Base-by-base conservation (phyloP, 2,888 invertebrate genomes). In the Schizotus pectinicornis region DNA sequence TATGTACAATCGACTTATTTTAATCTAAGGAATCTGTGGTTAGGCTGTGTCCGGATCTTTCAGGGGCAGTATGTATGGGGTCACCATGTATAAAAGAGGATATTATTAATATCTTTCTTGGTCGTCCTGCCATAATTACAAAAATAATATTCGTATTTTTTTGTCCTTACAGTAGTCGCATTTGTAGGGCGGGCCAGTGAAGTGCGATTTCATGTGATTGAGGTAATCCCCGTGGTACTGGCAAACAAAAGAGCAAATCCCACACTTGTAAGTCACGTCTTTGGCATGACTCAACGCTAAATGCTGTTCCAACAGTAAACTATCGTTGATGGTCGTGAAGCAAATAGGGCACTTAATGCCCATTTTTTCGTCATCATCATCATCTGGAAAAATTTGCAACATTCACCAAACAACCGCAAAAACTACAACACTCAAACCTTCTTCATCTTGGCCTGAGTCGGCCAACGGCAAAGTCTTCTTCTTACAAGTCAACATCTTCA, bases 181-280 rank as follows among this genome's bases (percentile, higher is more conserved):
- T 64, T 81, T 80, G 71, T 82, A 86, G n/a, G 87, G 86, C n/a
- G 86, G 86, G 11, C 86, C 86, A 43, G 80, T 77, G 71, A 85
- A 86, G 75, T 84, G 83, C 14, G 78, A 79, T 67, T 83, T 84
- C 83, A 86, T 84, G 69, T 88, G 88, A 59, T 80, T 79, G 63
- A 85, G 82, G 75, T 85, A 87, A 65, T 84, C 83, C 32, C 84
- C 81, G 68, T 86, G 86, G 80, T 85, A 86, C 63, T 84, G 84
- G 67, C 85, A 85, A 41, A 84, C 83, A 74, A 84, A 87, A n/a
- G 82, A 81, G 74, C 88, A 88, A 46, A 86, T 75, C 33, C 83
- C 83, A 74, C 88, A 88, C 67, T 83, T 82, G 66, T 85, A 85
- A 2, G 83, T 83, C 2, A 84, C 82, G 73, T 85, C 84, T 67